Evolutionary conservation across 2,888 invertebrate genomes (phyloP), one percentile per base, ranked within the genome.

Genomic region (Frankliniella fusca): DNA sequence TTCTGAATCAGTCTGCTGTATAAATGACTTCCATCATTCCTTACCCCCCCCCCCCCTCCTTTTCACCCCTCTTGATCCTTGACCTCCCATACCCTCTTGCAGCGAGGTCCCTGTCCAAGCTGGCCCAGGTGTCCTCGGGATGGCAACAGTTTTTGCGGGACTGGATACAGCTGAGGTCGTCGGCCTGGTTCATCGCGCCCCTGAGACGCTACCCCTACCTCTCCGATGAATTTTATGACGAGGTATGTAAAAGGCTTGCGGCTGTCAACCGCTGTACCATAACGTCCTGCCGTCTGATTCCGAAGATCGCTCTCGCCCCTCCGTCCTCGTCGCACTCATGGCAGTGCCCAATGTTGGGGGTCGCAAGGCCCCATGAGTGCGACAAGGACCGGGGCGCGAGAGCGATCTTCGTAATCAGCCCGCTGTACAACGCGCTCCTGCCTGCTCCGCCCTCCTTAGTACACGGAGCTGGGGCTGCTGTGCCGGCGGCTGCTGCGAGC

Each of bases 391-490:
- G n/a, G n/a, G n/a, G n/a, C n/a, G n/a, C n/a, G n/a, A n/a, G n/a
- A n/a, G n/a, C n/a, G n/a, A n/a, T n/a, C n/a, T n/a, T n/a, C n/a
- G n/a, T n/a, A n/a, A n/a, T n/a, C n/a, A n/a, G n/a, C n/a, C n/a
- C n/a, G n/a, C n/a, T n/a, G n/a, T n/a, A n/a, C n/a, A n/a, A n/a
- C 54, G 54, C 54, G 54, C 11, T 23, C 9, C 70, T 70, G 70
- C 70, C 23, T 27, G 23, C 70, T 12, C 20, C 70, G 23, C 70
- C 20, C 20, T 0, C 54, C 23, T 12, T 27, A 76, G 70, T 76
- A 76, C 70, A 76, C 70, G 23, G 70, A 76, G 23, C 70, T 76
- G 27, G 70, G 70, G 11, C 23, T 76, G 23, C 27, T 76, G 70
- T 76, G 70, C 70, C 70, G 70, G 2, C 70, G 70, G 12, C 23